Evolutionary conservation across 2,113 vertebrate species (phyloP), one percentile per base, ranked within the genome.

Genomic region (Petaurus breviceps): DNA sequence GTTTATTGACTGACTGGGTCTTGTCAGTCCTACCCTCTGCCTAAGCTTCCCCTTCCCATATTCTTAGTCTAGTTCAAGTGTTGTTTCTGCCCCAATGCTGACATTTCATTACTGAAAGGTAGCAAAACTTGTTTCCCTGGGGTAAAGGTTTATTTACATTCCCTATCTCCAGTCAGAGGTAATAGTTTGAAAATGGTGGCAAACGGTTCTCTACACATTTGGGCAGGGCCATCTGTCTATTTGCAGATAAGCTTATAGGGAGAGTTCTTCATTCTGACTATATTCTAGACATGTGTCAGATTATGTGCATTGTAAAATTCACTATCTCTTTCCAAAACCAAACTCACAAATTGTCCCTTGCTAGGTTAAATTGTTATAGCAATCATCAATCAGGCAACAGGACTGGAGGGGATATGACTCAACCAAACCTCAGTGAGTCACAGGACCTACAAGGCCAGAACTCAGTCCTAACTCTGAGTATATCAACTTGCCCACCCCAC

Each of bases 151-250:
- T 97, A 68, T 68, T 43, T 22, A 84, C 6, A 3, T 84, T 84
- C 68, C n/a, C 43, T 43, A 97, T 98, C 97, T 98, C 95, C 94
- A 96, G 96, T 97, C 96, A 96, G 94, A 96, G 94, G 93, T 98
- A 98, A 98, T 97, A 97, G 96, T 97, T 97, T 97, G 96, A 98
- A 49, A 98, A 98, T 97, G 95, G 94, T 97, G 97, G 96, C 97
- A 97, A 97, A 97, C 98, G 57, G 96, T 96, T 96, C 97, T 61
- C 55, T 96, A 94, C 91, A 96, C 96, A 97, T 97, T 97, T 98
- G 97, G 96, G 54, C 46, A 96, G 97, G 96, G 97, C 97, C 97
- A 98, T 98, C 98, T 98, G 98, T 97, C 97, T 97, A 97, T 97
- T 98, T 96, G 94, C 95, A 97, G 97, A 98, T 97, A 97, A 97